Percentiles rank a stretch among this genome's conserved stretches.
Evolutionary conservation across 2,888 invertebrate genomes (phyloP).

Genomic region (Platycheirus albimanus): DNA sequence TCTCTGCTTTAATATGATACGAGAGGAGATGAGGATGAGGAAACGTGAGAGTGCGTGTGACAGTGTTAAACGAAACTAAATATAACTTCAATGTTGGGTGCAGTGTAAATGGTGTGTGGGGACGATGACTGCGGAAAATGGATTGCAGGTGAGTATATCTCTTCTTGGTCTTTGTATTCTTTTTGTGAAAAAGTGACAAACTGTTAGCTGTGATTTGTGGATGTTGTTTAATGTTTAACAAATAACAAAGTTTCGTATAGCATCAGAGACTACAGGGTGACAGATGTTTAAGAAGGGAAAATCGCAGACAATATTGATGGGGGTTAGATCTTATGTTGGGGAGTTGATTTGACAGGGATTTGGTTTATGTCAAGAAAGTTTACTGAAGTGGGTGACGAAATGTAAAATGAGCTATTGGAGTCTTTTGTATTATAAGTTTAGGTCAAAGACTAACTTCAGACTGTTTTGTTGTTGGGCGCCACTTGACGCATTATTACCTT

Average conservation of each 20-base stretch:
- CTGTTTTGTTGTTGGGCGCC: too few relatives aligned
- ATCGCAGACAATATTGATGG: not conserved
- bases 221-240: conserved; percentile 57
- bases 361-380: too few relatives aligned
- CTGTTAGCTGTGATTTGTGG: conserved; percentile 61
- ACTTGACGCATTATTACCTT: too few relatives aligned
- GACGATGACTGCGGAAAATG: conserved; percentile 34
- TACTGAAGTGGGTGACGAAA: too few relatives aligned
- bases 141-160: conserved; percentile 51
- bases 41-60: conserved; percentile 35
- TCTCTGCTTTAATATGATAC: not conserved
- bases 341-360: too few relatives aligned
- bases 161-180: not conserved
- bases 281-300: not conserved
- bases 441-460: too few relatives aligned
- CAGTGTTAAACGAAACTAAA: conserved; percentile 39
- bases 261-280: not conserved
- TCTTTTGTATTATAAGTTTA: too few relatives aligned
- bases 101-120: conserved; percentile 30
- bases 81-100: conserved; percentile 55
- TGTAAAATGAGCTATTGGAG: too few relatives aligned
- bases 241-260: conserved; percentile 30
- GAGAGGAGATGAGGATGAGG: not conserved
- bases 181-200: conserved; percentile 55
- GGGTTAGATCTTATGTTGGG: not conserved